Evolutionary conservation across 64 coral and sea anemone species (phyloP).

Genomic region (Dendrophyllia cribrosa): DNA sequence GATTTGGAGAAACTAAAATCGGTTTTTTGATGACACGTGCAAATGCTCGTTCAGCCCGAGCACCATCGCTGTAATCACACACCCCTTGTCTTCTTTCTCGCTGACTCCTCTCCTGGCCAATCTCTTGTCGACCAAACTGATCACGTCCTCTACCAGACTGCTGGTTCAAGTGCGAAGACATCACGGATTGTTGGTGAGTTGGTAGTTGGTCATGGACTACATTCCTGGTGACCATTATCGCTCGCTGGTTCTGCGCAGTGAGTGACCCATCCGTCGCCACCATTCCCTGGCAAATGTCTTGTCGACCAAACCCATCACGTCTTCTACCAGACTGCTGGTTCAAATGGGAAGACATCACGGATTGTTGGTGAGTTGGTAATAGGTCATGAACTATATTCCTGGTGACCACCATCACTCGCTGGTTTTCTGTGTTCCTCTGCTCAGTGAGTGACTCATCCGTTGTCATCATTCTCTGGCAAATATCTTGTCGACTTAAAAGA

Average conservation of each 20-base stretch:
- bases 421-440: too few species aligned
- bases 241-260: not conserved
- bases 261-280: too few species aligned
- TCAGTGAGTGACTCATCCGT: too few species aligned
- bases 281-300: not conserved
- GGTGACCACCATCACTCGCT: not conserved
- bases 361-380: not conserved
- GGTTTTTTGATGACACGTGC: too few species aligned
- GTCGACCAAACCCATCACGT: not conserved
- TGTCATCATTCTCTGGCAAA: too few species aligned
- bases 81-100: not conserved
- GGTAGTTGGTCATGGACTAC: not conserved
- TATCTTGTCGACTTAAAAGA: not conserved
- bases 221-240: not conserved
- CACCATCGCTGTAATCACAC: not conserved
- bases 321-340: not conserved
- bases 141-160: not conserved
- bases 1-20: too few species aligned
- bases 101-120: not conserved
- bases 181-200: not conserved
- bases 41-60: not conserved
- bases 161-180: not conserved
- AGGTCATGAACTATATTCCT: not conserved
- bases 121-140: constrained; percentile 2
- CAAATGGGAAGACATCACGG: not conserved